Conservation (phyloP, 1,140 invertebrate genomes). For the Arion vulgaris region DNA sequence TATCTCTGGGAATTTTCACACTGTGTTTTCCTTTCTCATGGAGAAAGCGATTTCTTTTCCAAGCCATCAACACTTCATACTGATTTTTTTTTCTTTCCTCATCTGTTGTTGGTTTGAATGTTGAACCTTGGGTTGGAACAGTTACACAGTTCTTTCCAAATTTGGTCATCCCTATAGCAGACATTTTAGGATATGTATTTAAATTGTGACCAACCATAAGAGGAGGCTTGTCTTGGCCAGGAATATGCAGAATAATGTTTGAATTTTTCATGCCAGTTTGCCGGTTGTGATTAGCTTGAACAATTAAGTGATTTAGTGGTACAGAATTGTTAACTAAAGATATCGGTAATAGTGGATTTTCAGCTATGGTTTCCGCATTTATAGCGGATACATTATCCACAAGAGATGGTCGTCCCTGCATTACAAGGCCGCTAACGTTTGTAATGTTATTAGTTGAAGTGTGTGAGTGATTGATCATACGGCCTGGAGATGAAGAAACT, state of each 20-base stretch:
- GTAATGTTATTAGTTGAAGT: background rate
- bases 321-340: background rate
- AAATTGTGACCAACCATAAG: background rate
- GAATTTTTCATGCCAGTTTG: background rate
- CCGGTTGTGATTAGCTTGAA: background rate
- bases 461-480: background rate
- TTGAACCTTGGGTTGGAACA: too few relatives aligned
- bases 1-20: background rate
- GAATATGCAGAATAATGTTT: background rate
- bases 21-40: conserved; percentile 6
- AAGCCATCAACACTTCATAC: conserved; percentile 27
- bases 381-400: background rate
- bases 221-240: background rate
- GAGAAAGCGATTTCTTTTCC: conserved; percentile 9
- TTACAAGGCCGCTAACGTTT: background rate
- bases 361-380: background rate
- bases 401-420: background rate
- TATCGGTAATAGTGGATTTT: background rate
- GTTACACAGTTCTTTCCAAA: background rate
- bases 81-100: conserved; percentile 18
- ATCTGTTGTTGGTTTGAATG: background rate
- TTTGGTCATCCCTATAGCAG: conserved; percentile 33
- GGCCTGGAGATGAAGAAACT: background rate
- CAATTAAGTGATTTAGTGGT: background rate
- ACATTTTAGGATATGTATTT: conserved; percentile 16